These are phyloP conservation scores for Sardina pilchardus DNA, from an alignment of 2,113 vertebrate genomes.

Conservation along the genomic window DNA sequence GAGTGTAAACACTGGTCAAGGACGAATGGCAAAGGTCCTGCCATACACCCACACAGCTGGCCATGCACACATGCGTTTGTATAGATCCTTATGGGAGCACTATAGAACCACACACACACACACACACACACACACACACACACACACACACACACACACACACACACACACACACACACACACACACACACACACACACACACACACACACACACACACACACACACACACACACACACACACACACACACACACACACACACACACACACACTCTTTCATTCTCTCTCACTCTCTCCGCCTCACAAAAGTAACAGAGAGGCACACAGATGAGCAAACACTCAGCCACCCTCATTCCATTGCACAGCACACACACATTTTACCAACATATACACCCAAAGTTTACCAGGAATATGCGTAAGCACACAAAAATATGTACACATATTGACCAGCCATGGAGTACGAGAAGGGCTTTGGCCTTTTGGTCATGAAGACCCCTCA, in stretches of 20 bases:
- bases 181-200: conserved; percentile 8
- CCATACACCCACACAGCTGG: neutral
- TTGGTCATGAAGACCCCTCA: conserved; percentile 38
- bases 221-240: neutral
- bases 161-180: conserved; percentile 20
- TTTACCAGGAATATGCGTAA: neutral
- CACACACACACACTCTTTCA: neutral
- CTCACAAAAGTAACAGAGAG: conserved; percentile 9
- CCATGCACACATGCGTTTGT: neutral
- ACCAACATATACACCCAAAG: neutral
- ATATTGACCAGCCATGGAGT: neutral
- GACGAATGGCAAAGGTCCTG: neutral
- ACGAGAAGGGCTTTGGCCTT: conserved; percentile 56
- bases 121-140: conserved; percentile 22
- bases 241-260: conserved; percentile 28
- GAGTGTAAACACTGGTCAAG: neutral
- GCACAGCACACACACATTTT: neutral
- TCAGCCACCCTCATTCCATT: neutral
- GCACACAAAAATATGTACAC: neutral
- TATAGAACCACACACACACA: neutral
- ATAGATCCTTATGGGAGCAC: neutral
- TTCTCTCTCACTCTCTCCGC: conserved; percentile 9
- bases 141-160: conserved; percentile 8
- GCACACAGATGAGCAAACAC: conserved; percentile 16
- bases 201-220: too few species aligned